Evolutionary conservation across 2,797 vertebrate species (phyloP).

Genomic region (Gymnothorax javanicus): DNA sequence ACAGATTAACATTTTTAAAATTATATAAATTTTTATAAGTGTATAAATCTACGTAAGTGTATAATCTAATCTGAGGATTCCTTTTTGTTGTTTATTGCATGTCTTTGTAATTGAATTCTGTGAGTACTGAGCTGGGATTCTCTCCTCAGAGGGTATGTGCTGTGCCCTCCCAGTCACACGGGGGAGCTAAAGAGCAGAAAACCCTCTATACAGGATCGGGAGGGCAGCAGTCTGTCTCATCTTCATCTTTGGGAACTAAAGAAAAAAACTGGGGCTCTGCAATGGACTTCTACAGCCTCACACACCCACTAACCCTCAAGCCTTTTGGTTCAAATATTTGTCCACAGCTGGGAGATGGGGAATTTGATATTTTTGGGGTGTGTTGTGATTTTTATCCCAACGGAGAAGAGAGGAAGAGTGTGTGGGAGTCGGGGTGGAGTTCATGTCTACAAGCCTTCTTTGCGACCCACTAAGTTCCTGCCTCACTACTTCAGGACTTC

Average conservation of each 20-base stretch:
- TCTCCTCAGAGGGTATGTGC: constrained; percentile 35
- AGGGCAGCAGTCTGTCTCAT: constrained; percentile 42
- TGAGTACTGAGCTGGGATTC: constrained; percentile 62
- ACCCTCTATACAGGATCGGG: constrained; percentile 37
- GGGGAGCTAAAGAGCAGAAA: constrained; percentile 34
- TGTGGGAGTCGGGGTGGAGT: constrained; percentile 11
- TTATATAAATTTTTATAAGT: constrained; percentile 77
- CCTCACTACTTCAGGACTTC: neutral
- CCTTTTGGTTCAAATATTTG: constrained; percentile 19
- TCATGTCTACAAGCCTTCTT: constrained; percentile 28
- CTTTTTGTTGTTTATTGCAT: constrained; percentile 69
- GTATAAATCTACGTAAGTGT: constrained; percentile 80
- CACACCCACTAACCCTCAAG: neutral
- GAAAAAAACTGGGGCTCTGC: constrained; percentile 57
- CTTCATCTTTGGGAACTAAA: constrained; percentile 46
- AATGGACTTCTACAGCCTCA: constrained; percentile 59
- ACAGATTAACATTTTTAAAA: constrained; percentile 89
- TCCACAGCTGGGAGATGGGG: constrained; percentile 51
- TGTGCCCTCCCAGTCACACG: constrained; percentile 26
- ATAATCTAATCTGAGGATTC: constrained; percentile 75
- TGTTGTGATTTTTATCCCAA: constrained; percentile 37
- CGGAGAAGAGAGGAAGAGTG: constrained; percentile 11
- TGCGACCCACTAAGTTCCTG: constrained; percentile 23
- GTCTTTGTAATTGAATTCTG: constrained; percentile 66
- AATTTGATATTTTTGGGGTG: constrained; percentile 40